Base-by-base conservation (phyloP, 2,113 vertebrate genomes). In the Mormyrus lacerda region DNA sequence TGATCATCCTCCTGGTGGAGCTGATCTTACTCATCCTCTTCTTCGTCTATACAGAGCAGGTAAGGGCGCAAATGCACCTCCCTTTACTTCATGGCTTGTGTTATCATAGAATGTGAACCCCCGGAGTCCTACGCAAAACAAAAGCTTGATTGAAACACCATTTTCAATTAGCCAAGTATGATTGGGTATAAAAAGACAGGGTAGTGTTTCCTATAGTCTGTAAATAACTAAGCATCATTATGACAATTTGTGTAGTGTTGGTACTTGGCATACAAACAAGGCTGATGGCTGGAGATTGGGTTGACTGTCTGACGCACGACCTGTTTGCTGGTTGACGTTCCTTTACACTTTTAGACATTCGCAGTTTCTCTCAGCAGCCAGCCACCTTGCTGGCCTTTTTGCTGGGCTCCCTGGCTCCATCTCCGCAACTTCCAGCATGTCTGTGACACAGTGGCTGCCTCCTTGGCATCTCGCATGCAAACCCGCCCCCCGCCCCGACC, bases 31-130 rank as follows among this genome's bases (percentile, higher is more conserved):
- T 99, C 85, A 98, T 97, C 95, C 96, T 99, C 90, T 98, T 99
- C 96, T 99, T 99, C 88, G 97, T 99, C 92, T 99, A 99, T 95
- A 97, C 98, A 91, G 97, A 98, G 95, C 98, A 98, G 98, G 98
- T 99, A 94, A 95, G 96, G 88, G 50, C 61, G 3, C 17, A 21
- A 53, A 39, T 15, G 13, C 27, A 69, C 61, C 27, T 31, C 31
- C 35, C 73, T 76, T 61, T 9, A n/a, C 21, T 21, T 21, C 0
- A 55, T 55, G 19, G n/a, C 61, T 65, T 27, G 24, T 65, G 61
- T 27, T 4, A 3, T 65, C 8, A n/a, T n/a, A 11, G 10, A 31
- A 3, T 69, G 9, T 3, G 10, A 69, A 13, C 61, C 50, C 50
- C 61, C 10, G 10, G 61, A 27, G 3, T 31, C n/a, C 61, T 31